phyloP scores from a whole-genome alignment of 2,888 invertebrate genomes.

The Trypoxylon attenuatum region DNA sequence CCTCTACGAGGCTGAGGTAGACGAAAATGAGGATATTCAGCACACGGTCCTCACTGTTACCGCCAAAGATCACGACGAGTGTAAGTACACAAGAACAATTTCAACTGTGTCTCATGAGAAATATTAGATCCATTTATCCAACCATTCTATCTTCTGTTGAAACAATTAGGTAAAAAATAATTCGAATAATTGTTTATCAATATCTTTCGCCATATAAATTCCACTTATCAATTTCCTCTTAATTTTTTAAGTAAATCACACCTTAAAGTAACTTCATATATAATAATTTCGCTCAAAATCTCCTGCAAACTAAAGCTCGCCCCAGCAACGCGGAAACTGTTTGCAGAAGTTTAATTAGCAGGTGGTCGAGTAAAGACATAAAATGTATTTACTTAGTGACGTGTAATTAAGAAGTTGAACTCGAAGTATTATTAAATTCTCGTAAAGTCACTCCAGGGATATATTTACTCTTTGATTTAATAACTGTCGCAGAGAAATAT shows the following conservation, averaged over 20 bases:
- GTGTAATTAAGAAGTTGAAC: conserved; percentile 21
- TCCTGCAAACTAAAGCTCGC: neutral
- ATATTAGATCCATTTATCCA: too few species aligned
- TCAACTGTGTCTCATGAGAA: too few species aligned
- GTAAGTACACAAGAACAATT: conserved; percentile 87
- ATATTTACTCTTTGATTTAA: too few species aligned
- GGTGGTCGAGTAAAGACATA: conserved; percentile 13
- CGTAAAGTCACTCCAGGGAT: too few species aligned
- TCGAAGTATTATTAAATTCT: conserved; percentile 16
- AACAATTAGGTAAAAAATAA: too few species aligned
- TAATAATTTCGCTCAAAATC: conserved; percentile 25
- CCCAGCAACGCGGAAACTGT: conserved; percentile 11
- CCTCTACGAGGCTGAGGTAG: conserved; percentile 96
- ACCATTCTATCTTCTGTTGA: too few species aligned
- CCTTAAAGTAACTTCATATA: too few species aligned
- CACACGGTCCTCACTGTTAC: conserved; percentile 98
- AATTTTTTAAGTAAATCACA: too few species aligned
- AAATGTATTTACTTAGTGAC: conserved; percentile 25
- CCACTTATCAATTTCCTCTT: too few species aligned
- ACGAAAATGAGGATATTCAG: conserved; percentile 98
- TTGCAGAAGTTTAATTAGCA: conserved; percentile 32
- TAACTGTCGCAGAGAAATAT: too few species aligned
- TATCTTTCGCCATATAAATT: too few species aligned
- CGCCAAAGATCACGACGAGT: conserved; percentile 99
- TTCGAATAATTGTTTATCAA: too few species aligned